These are phyloP conservation scores for Druon quercuslanigerum DNA, from an alignment of 1,140 invertebrate species.

Conservation along the genomic window DNA sequence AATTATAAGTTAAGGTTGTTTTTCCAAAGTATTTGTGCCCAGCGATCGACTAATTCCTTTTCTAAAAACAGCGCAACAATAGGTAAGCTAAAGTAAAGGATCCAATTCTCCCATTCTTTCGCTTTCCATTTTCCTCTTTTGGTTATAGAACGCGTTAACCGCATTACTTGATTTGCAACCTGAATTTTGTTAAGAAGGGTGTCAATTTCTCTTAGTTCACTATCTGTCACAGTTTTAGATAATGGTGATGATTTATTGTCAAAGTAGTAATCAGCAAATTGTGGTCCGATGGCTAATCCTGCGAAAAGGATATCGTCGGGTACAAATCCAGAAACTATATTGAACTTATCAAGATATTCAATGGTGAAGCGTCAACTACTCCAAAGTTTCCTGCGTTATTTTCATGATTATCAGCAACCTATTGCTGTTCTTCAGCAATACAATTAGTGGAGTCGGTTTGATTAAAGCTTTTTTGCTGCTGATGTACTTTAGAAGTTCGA, in stretches of 20 bases:
- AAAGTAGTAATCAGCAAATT: slow-evolving; percentile 45
- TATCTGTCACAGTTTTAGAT: slow-evolving; percentile 1
- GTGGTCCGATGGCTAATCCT: slow-evolving; percentile 37
- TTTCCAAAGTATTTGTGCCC: neutral
- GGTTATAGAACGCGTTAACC: slow-evolving; percentile 31
- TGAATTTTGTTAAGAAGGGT: neutral
- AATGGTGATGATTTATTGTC: neutral
- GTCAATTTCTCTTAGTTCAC: slow-evolving; percentile 26
- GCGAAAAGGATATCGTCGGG: slow-evolving; percentile 44
- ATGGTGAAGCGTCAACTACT: slow-evolving; percentile 34
- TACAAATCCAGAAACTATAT: slow-evolving; percentile 37
- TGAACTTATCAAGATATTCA: slow-evolving; percentile 25
- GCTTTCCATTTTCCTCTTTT: slow-evolving; percentile 40
- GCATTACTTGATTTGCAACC: slow-evolving; percentile 33
- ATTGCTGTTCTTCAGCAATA: too few species aligned
- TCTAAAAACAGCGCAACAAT: too few species aligned
- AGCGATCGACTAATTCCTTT: slow-evolving; percentile 14
- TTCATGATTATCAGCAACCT: neutral
- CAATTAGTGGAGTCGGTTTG: too few species aligned
- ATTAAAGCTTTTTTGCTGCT: too few species aligned
- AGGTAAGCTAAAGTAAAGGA: too few species aligned
- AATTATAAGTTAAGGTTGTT: neutral
- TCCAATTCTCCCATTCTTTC: neutral
- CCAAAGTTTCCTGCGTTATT: slow-evolving; percentile 1
- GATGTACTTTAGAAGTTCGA: too few species aligned